phyloP scores from a whole-genome alignment of 1,140 invertebrate species.

The Daktulosphaira vitifoliae region DNA sequence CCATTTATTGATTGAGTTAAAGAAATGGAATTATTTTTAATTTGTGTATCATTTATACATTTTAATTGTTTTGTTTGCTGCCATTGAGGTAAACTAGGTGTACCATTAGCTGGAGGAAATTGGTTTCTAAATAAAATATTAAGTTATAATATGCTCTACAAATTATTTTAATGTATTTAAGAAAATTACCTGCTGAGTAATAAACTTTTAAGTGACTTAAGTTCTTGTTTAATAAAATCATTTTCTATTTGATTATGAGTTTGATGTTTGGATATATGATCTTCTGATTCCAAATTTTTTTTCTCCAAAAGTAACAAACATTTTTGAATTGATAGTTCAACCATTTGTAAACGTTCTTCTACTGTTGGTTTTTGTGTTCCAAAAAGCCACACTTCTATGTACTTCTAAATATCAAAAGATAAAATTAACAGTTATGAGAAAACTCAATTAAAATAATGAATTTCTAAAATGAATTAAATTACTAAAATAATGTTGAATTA shows the following conservation, averaged over 20 bases:
- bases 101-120: constrained; percentile 3
- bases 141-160: neutral
- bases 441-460: neutral
- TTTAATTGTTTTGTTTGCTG: neutral
- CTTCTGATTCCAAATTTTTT: neutral
- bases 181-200: constrained; percentile 23
- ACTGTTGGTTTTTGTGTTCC: neutral
- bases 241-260: neutral
- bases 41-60: too few species aligned
- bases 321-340: neutral
- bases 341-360: neutral
- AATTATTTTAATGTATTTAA: too few species aligned
- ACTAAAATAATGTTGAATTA: neutral
- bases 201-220: constrained; percentile 17
- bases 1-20: too few species aligned
- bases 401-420: too few species aligned
- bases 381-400: constrained; percentile 12
- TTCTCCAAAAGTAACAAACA: neutral
- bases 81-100: constrained; percentile 7
- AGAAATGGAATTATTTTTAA: too few species aligned
- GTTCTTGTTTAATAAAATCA: neutral
- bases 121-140: constrained; percentile 10
- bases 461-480: neutral
- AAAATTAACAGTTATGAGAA: too few species aligned
- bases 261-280: neutral